phyloP scores from a whole-genome alignment of 2,113 vertebrate genomes.

The Myiagra hebetior region DNA sequence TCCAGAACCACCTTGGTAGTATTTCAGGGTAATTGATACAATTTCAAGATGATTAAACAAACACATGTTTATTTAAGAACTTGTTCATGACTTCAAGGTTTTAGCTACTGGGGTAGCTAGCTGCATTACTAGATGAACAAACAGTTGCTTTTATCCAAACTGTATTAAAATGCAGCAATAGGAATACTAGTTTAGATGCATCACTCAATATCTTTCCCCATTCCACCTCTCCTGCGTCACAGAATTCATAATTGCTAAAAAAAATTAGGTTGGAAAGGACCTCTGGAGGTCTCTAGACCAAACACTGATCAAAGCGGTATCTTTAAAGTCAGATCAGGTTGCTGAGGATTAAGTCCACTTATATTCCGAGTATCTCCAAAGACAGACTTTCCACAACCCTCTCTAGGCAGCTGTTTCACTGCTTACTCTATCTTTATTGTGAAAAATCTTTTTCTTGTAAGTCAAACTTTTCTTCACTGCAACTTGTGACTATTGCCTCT shows the following conservation, averaged over 20 bases:
- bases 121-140: background rate
- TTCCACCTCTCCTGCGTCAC: background rate
- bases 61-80: background rate
- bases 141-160: background rate
- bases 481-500: background rate
- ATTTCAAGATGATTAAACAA: background rate
- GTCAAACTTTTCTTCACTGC: background rate
- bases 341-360: background rate
- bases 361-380: background rate
- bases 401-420: background rate
- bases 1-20: background rate
- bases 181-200: background rate
- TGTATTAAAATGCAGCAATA: background rate
- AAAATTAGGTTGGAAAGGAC: background rate
- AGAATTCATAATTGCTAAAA: background rate
- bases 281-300: background rate
- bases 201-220: background rate
- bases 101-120: background rate
- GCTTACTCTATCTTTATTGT: background rate
- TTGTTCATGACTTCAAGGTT: background rate
- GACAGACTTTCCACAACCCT: background rate
- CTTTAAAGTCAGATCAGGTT: background rate
- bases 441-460: background rate
- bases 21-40: background rate
- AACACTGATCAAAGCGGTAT: background rate